Percentiles rank a stretch among this genome's conserved stretches.
phyloP scores from a whole-genome alignment of 2,113 vertebrate species.

The Baryphthengus martii region DNA sequence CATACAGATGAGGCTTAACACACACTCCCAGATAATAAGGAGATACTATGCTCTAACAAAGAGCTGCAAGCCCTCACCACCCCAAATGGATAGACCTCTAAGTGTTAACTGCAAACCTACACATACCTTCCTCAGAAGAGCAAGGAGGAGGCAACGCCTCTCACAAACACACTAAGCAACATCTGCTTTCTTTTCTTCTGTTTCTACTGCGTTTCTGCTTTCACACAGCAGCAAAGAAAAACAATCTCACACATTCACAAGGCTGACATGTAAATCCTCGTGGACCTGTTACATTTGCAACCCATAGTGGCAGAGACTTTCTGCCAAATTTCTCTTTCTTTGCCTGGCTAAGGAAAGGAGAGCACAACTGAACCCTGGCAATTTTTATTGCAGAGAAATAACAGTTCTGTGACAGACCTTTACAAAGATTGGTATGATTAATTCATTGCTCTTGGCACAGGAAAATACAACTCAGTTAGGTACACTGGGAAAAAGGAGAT shows the following conservation, averaged over 20 bases:
- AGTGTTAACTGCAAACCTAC: neutral
- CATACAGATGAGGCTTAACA: neutral
- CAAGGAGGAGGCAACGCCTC: neutral
- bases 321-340: neutral
- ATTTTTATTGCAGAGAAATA: neutral
- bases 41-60: neutral
- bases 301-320: neutral
- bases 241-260: neutral
- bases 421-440: neutral
- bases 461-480: neutral
- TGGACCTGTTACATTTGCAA: neutral
- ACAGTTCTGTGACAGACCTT: neutral
- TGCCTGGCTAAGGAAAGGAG: neutral
- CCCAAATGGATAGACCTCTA: neutral
- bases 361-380: neutral
- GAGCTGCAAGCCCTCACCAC: neutral
- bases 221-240: neutral
- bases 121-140: neutral
- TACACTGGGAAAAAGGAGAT: neutral
- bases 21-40: neutral
- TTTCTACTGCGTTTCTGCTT: neutral
- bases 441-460: neutral
- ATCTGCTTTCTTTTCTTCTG: neutral
- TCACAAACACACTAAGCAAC: neutral
- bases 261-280: neutral